Evolutionary conservation across 2,888 invertebrate species (phyloP).

Genomic region (Andricus curvator): DNA sequence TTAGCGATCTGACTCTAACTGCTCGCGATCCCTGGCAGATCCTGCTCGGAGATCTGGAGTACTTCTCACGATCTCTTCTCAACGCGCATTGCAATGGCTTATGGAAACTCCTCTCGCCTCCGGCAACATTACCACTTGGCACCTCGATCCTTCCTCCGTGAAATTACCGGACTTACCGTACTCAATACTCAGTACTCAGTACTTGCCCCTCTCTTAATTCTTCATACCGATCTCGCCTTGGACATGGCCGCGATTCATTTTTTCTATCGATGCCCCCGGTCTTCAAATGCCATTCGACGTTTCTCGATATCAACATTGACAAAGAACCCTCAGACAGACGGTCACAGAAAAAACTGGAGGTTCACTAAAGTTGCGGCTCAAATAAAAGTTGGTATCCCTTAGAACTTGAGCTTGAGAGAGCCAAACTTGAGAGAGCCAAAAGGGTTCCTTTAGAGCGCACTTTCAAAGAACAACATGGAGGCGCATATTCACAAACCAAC

Average conservation of each 20-base stretch:
- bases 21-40: conserved; percentile 66
- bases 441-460: too few relatives aligned
- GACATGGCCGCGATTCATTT: conserved; percentile 27
- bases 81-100: conserved; percentile 11
- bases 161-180: conserved; percentile 28
- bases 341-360: too few relatives aligned
- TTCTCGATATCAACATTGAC: conserved; percentile 24
- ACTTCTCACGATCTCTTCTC: conserved; percentile 68
- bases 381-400: too few relatives aligned
- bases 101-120: conserved; percentile 38
- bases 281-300: conserved; percentile 9
- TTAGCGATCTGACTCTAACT: conserved; percentile 73
- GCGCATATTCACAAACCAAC: too few relatives aligned
- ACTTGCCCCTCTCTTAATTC: not conserved
- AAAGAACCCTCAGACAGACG: conserved; percentile 17
- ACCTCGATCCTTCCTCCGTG: conserved; percentile 6
- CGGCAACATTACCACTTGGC: conserved; percentile 25
- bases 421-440: too few relatives aligned
- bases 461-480: too few relatives aligned
- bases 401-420: too few relatives aligned
- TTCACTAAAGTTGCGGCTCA: too few relatives aligned
- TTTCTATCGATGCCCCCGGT: conserved; percentile 1
- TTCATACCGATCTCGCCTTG: conserved; percentile 5
- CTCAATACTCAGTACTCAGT: conserved; percentile 1
- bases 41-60: conserved; percentile 71